Conservation (phyloP, 2,113 vertebrate species). For the Panurus biarmicus region DNA sequence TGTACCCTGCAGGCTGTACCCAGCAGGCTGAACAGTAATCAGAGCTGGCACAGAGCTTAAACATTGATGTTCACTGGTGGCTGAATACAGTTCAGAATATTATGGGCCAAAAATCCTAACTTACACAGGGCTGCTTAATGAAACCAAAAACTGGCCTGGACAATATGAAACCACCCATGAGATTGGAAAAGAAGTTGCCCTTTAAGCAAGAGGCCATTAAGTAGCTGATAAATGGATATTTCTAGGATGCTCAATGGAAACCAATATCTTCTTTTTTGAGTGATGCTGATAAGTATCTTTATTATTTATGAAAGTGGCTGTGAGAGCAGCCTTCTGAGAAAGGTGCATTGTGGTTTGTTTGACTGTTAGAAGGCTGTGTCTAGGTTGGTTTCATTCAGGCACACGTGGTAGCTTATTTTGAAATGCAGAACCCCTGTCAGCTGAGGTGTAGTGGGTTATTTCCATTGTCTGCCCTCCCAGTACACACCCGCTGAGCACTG, state of each 20-base stretch:
- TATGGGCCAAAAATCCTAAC: not conserved
- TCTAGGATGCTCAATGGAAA: not conserved
- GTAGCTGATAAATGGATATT: not conserved
- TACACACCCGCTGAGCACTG: accelerated
- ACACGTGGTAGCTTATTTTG: not conserved
- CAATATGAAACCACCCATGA: not conserved
- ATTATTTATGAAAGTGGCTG: not conserved
- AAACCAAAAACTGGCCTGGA: not conserved
- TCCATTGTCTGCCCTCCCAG: not conserved
- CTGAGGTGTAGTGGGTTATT: not conserved
- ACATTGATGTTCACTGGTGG: not conserved
- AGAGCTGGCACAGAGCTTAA: not conserved
- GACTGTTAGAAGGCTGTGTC: not conserved
- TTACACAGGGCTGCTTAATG: not conserved
- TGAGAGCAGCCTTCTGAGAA: not conserved
- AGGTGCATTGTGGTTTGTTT: not conserved
- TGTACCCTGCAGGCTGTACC: not conserved
- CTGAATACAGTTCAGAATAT: not conserved
- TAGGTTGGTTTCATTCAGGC: not conserved
- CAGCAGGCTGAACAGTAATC: not conserved
- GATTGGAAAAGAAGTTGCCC: not conserved
- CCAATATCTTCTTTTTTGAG: not conserved
- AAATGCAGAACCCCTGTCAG: not conserved
- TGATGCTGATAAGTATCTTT: not conserved
- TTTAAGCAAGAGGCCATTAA: not conserved